These are phyloP conservation scores for Mactromeris polynyma DNA, from an alignment of 2,888 invertebrate genomes.

Conservation along the genomic window DNA sequence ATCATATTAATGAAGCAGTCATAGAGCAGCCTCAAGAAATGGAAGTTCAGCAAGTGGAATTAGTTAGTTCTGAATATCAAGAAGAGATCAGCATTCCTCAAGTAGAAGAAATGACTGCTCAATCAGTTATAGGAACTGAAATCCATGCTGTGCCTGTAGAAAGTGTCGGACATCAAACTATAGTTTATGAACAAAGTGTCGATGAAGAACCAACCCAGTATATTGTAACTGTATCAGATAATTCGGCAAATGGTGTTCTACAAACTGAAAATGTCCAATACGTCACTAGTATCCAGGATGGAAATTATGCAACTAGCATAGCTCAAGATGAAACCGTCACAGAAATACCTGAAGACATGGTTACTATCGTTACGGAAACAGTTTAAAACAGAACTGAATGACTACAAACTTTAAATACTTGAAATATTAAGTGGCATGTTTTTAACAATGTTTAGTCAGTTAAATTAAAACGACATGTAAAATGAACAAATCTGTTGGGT, in stretches of 20 bases:
- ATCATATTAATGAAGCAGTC: not conserved
- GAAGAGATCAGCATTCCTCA: conserved; percentile 12
- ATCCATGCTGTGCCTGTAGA: conserved; percentile 39
- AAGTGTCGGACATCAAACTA: conserved; percentile 21
- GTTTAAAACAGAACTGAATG: not conserved
- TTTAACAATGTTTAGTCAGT: too few species aligned
- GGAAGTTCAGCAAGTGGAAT: conserved; percentile 12
- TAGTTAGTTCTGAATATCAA: conserved; percentile 23
- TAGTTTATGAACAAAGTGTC: conserved; percentile 26
- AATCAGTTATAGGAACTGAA: conserved; percentile 26
- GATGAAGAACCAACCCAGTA: conserved; percentile 23
- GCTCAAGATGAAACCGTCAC: conserved; percentile 33
- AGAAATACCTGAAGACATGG: conserved; percentile 41
- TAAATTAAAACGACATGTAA: too few species aligned
- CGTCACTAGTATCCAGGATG: conserved; percentile 10
- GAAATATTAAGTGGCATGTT: not conserved
- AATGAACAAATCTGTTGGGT: too few species aligned
- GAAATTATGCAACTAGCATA: conserved; percentile 24
- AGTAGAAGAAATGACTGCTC: conserved; percentile 25
- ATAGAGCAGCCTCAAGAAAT: conserved; percentile 17
- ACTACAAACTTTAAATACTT: not conserved
- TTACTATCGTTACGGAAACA: conserved; percentile 34
- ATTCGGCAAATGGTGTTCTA: conserved; percentile 5
- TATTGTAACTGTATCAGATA: conserved; percentile 29
- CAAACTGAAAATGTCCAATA: conserved; percentile 37